A percentile compares a stretch with the other conserved stretches of the same genome.
Conservation (phyloP, 1,140 invertebrate genomes). For the Meloidogyne floridensis region DNA sequence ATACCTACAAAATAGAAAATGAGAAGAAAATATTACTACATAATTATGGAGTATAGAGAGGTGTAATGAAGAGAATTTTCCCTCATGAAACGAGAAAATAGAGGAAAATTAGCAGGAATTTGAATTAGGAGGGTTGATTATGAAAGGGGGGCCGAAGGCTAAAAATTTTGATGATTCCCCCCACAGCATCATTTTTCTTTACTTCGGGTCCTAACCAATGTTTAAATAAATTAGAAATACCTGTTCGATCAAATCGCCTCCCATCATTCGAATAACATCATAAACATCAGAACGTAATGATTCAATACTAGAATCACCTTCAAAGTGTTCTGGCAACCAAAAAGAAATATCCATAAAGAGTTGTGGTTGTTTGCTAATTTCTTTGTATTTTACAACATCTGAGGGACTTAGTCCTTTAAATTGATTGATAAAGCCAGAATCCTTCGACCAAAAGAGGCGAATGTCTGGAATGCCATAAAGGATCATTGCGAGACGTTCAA, state of each 20-base stretch:
- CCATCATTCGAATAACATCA: constrained; percentile 83
- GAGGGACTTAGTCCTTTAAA: constrained; percentile 77
- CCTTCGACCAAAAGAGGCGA: constrained; percentile 85
- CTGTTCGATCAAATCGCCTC: constrained; percentile 83
- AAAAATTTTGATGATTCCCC: no score
- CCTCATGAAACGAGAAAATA: no score
- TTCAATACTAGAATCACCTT: constrained; percentile 47
- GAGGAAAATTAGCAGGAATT: no score
- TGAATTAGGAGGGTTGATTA: no score
- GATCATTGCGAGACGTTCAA: constrained; percentile 94
- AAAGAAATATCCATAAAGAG: constrained; percentile 93
- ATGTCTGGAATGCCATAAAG: constrained; percentile 94
- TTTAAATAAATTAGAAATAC: constrained; percentile 14
- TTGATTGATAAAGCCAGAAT: constrained; percentile 86
- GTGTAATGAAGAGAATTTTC: no score
- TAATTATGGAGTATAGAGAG: no score
- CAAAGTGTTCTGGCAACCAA: constrained; percentile 76
- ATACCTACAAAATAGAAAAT: constrained; percentile 39
- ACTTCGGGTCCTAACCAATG: no score
- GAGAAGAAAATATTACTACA: background rate
- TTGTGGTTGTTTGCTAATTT: constrained; percentile 84
- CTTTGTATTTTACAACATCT: constrained; percentile 65
- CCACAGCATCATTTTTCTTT: no score
- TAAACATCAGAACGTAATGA: constrained; percentile 70
- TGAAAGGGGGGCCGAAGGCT: no score